phyloP scores from a whole-genome alignment of 1,140 invertebrate genomes.

The Caenorhabditis elegans region DNA sequence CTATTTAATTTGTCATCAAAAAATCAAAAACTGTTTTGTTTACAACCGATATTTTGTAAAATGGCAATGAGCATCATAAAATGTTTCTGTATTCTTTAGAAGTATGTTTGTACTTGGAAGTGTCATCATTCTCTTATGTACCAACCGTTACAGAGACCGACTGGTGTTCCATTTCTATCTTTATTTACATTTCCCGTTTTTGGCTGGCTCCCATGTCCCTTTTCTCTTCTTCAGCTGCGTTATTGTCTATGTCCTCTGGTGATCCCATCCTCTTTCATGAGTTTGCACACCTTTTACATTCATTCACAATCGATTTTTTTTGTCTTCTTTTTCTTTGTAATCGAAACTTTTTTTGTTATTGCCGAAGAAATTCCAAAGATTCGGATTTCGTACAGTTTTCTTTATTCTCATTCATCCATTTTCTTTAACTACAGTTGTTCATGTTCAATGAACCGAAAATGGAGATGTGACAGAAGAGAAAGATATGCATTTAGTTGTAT shows the following conservation, averaged over 20 bases:
- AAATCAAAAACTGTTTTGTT: too few relatives aligned
- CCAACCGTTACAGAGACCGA: neutral
- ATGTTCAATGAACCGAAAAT: constrained; percentile 22
- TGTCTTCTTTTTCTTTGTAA: neutral
- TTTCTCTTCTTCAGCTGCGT: neutral
- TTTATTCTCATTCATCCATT: neutral
- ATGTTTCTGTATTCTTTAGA: neutral
- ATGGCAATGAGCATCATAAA: neutral
- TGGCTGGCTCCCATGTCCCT: neutral
- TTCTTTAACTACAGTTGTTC: neutral
- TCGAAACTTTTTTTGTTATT: neutral
- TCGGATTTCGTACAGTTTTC: constrained; percentile 23
- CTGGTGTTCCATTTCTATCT: constrained; percentile 25
- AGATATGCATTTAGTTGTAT: neutral
- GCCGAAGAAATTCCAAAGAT: neutral
- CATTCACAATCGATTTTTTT: too few relatives aligned
- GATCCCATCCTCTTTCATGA: constrained; percentile 15
- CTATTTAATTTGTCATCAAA: too few relatives aligned
- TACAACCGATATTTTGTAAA: neutral
- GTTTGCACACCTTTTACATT: constrained; percentile 22
- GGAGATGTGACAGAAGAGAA: neutral
- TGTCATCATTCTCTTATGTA: neutral
- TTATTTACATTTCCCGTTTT: constrained; percentile 32
- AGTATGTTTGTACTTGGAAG: neutral
- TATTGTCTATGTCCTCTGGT: neutral